Percentiles rank a stretch among this genome's conserved stretches.
These are phyloP conservation scores for Papilio machaon DNA, from an alignment of 1,140 invertebrate species.

Conservation along the genomic window DNA sequence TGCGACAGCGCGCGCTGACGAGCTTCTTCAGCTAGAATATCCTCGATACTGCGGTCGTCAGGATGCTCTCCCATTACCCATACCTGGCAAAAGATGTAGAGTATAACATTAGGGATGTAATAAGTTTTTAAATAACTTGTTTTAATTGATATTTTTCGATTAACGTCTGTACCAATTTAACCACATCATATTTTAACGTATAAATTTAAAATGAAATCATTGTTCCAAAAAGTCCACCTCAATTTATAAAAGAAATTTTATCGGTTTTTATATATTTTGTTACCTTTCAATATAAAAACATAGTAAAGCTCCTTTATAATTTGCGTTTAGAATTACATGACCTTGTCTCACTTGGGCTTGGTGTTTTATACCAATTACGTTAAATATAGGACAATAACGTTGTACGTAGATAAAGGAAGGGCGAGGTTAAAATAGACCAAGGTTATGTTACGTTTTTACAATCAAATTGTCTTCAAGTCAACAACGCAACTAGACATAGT, in stretches of 20 bases:
- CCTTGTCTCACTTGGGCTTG: neutral
- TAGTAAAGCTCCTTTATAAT: neutral
- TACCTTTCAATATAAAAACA: neutral
- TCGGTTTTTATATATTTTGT: too few species aligned
- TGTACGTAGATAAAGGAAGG: neutral
- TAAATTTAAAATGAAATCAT: too few species aligned
- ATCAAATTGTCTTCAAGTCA: neutral
- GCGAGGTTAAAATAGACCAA: conserved; percentile 17
- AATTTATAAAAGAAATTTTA: too few species aligned
- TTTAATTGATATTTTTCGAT: too few species aligned
- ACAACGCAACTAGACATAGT: neutral
- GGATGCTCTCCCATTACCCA: conserved; percentile 87
- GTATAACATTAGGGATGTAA: neutral
- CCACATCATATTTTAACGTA: too few species aligned
- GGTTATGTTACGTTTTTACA: neutral
- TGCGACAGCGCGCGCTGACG: conserved; percentile 83
- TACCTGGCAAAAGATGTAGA: conserved; percentile 62
- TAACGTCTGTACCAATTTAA: too few species aligned
- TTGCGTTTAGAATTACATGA: neutral
- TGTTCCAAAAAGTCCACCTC: too few species aligned
- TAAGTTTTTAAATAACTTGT: too few species aligned
- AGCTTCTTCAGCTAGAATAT: conserved; percentile 84
- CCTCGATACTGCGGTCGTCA: conserved; percentile 84
- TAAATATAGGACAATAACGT: conserved; percentile 26
- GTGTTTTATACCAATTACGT: conserved; percentile 18